A percentile compares a stretch with the other conserved stretches of the same genome.
phyloP scores from a whole-genome alignment of 1,140 invertebrate genomes.

The Trichonephila clavipes region DNA sequence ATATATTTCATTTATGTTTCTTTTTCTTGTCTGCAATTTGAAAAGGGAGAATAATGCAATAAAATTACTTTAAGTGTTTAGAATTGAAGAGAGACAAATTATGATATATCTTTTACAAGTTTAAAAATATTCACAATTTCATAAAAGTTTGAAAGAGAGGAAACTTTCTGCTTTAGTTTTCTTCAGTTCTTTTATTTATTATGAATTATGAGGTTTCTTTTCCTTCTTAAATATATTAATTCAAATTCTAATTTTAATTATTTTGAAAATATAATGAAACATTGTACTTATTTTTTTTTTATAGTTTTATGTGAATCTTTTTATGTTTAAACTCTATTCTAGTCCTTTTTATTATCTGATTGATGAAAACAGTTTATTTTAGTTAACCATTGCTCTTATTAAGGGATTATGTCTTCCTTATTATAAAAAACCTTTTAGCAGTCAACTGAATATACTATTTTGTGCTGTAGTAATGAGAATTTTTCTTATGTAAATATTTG shows the following conservation, averaged over 20 bases:
- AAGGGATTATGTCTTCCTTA: slow-evolving; percentile 15
- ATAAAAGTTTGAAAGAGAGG: neutral
- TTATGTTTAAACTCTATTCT: slow-evolving; percentile 46
- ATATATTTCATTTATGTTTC: neutral
- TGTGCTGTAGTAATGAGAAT: slow-evolving; percentile 38
- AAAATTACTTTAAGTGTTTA: neutral
- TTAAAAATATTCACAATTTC: neutral
- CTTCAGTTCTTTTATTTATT: neutral
- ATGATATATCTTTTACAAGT: neutral
- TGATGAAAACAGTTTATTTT: slow-evolving; percentile 28
- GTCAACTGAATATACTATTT: slow-evolving; percentile 41
- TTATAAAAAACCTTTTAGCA: slow-evolving; percentile 23
- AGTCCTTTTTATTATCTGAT: slow-evolving; percentile 20
- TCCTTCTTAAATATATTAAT: neutral
- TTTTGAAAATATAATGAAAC: slow-evolving; percentile 16
- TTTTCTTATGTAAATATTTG: slow-evolving; percentile 36
- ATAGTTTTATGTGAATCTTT: slow-evolving; percentile 36
- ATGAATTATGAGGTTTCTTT: neutral
- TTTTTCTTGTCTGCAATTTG: neutral
- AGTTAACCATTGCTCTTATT: slow-evolving; percentile 6
- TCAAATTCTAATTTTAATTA: neutral
- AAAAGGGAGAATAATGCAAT: neutral
- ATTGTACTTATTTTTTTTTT: slow-evolving; percentile 46
- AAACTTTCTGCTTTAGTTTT: neutral
- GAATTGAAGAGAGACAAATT: neutral